Base-by-base conservation (phyloP, 2,113 vertebrate species). In the Nanorana parkeri region DNA sequence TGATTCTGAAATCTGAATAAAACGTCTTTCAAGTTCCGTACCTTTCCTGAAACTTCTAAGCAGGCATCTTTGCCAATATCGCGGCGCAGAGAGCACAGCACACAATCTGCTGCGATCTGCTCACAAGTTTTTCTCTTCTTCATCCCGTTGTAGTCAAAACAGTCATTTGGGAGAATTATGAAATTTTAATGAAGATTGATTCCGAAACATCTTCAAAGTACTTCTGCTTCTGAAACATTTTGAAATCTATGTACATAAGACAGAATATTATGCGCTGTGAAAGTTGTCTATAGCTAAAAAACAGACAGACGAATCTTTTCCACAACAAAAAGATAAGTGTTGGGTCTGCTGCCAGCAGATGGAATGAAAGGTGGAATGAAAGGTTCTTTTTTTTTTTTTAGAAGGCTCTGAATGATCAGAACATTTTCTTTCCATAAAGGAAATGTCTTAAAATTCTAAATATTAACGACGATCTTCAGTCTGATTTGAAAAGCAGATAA, bases 101-200 rank as follows among this genome's bases (percentile, higher is more conserved):
- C 0, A 41, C 17, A 78, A 76, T 51, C 68, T 66, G 56, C 75
- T 74, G 61, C 67, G 66, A 81, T 86, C 71, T 85, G 79, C 75
- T 82, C 85, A 77, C 32, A 85, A 83, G 13, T 23, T 74, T 84
- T 80, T 71, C 84, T 86, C 60, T 85, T 71, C 84, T 87, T 63
- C 84, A 75, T 87, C 80, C 41, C 63, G n/a, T 67, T 72, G 84
- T 60, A 84, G 88, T 86, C 85, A 87, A 86, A 88, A 83, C 63
- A 86, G 55, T 55, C 76, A 83, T 73, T 78, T 86, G 28, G 55
- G 20, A 54, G 80, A 74, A 55, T 85, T 86, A 81, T 80, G 64
- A 83, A 85, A 60, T 69, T 86, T 86, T 89, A 81, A 90, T 78
- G 29, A 67, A 81, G 61, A 84, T 84, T 68, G 74, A 88, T 81